Evolutionary conservation across 2,113 vertebrate species (phyloP).

Genomic region (Catharus minimus): DNA sequence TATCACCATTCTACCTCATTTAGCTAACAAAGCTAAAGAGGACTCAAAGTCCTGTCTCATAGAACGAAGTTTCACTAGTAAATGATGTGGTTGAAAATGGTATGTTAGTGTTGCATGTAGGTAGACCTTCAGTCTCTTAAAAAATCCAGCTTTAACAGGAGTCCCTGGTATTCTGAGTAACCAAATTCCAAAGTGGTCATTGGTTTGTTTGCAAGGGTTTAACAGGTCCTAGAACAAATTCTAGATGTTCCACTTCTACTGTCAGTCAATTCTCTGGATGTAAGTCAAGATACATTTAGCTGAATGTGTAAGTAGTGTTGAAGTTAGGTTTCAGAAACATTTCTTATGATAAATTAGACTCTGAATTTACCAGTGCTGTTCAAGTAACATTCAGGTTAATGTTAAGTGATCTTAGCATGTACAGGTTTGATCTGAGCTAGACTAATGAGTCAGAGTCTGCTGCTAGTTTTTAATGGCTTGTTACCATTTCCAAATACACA

Average conservation of each 20-base stretch:
- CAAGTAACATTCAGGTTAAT: background rate
- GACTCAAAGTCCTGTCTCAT: background rate
- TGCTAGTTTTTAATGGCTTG: background rate
- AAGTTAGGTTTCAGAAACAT: background rate
- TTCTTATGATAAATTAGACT: background rate
- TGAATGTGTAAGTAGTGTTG: background rate
- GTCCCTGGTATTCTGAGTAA: background rate
- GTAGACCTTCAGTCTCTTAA: background rate
- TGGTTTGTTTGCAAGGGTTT: background rate
- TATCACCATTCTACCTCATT: background rate
- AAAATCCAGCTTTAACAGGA: background rate
- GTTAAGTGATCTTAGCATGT: background rate
- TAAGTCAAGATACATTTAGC: background rate
- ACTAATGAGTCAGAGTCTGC: background rate
- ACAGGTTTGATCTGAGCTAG: background rate
- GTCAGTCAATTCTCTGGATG: background rate
- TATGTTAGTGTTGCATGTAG: background rate
- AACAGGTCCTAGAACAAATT: background rate
- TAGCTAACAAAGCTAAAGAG: background rate
- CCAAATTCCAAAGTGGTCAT: background rate
- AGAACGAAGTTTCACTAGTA: background rate
- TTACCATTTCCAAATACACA: background rate
- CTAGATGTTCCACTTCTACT: background rate
- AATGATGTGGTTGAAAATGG: background rate
- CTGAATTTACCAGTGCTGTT: background rate